Percentiles rank a stretch among this genome's conserved stretches.
Evolutionary conservation across 2,797 vertebrate genomes (phyloP).

Genomic region (Muraenolepis orangiensis): DNA sequence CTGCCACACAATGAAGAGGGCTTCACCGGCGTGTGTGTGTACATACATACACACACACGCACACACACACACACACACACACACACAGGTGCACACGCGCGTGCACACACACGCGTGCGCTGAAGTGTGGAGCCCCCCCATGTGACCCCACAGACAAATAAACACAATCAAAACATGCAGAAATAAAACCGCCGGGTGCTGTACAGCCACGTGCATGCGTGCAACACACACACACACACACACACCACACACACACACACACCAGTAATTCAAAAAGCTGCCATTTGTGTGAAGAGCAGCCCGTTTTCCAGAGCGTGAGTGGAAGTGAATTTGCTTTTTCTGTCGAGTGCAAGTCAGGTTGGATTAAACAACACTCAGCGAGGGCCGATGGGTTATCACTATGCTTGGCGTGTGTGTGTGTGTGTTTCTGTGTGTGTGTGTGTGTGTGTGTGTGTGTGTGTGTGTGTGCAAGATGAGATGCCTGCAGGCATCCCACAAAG

Average conservation of each 20-base stretch:
- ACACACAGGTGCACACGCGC: conserved; percentile 29
- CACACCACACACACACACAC: conserved; percentile 1
- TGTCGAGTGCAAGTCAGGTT: conserved; percentile 76
- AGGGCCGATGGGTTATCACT: conserved; percentile 71
- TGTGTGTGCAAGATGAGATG: conserved; percentile 52
- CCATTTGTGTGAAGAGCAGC: conserved; percentile 76
- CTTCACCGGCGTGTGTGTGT: too few species aligned
- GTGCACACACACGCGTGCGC: conserved; percentile 9
- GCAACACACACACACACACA: conserved; percentile 10
- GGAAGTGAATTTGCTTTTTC: conserved; percentile 79
- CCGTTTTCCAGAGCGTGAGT: conserved; percentile 71
- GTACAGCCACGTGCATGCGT: conserved; percentile 34
- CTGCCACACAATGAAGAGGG: conserved; percentile 70
- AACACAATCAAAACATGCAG: conserved; percentile 17
- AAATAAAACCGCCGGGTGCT: conserved; percentile 60
- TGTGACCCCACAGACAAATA: conserved; percentile 26
- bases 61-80: conserved; percentile 36
- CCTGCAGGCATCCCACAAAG: conserved; percentile 49
- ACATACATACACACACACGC: conserved; percentile 63
- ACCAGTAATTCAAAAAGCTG: conserved; percentile 63
- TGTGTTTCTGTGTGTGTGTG: conserved; percentile 28
- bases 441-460: conserved; percentile 24
- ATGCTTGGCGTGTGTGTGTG: conserved; percentile 47
- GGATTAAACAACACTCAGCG: conserved; percentile 76
- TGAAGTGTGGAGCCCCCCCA: neutral